Evolutionary conservation across 92 coral and sea anemone species (phyloP), one percentile per base, ranked within the genome.

Genomic region (Ricordea florida): DNA sequence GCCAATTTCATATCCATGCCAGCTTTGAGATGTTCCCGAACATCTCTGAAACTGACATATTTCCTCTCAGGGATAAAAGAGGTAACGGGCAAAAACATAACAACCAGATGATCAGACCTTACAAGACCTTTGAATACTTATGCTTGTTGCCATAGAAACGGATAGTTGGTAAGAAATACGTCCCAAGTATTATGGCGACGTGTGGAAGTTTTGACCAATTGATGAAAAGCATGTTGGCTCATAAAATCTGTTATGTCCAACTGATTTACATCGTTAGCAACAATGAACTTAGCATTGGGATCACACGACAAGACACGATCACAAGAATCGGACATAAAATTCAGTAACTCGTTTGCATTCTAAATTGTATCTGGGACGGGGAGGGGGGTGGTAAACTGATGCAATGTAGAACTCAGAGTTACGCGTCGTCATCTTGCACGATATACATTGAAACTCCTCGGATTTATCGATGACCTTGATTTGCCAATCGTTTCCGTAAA

Each of bases 101-200:
- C 85, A 42, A 69, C 84, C 68, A 82, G 40, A 64, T 82, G 86
- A 48, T 82, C 93, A n/a, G 89, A 87, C 35, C 77, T 43, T 30
- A 72, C 85, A 24, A 74, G 76, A 29, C 92, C 74, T 41, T 81
- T 75, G 58, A 83, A 66, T 33, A 70, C 87, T 34, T 40, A 51
- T 43, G 79, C 65, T 71, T 22, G 44, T 66, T 88, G 65, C 84
- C 89, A 83, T 13, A 83, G 72, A 62, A 62, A 72, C 29, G 88
- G 81, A 35, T 71, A 59, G 58, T 79, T 84, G 41, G 90, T 88
- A 45, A 88, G 64, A 61, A 88, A 88, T 34, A 83, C 73, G 56
- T 78, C 90, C 27, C 68, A 62, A 29, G 58, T 67, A 37, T 74
- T 78, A 52, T 83, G 79, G 20, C 85, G 64, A 81, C 88, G 65